Percentiles rank a stretch among this genome's conserved stretches.
Evolutionary conservation across 30 jellyfish, hydroid and myxozoan genomes (phyloP).

Genomic region (Cassiopea andromeda): DNA sequence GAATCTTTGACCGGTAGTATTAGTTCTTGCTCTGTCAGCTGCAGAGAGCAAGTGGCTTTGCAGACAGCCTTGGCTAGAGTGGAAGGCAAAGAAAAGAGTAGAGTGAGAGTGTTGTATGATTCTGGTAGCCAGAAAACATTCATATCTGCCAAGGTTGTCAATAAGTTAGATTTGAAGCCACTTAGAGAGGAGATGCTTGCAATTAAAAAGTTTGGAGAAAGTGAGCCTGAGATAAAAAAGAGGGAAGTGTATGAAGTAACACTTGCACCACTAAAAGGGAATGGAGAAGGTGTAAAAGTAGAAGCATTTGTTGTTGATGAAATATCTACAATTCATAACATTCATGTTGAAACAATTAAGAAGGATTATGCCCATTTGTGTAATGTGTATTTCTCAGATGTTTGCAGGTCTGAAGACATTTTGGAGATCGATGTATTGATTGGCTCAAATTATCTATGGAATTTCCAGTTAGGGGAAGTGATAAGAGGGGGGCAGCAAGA

Average conservation of each 20-base stretch:
- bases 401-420: conserved; percentile 28
- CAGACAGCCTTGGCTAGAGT: conserved; percentile 50
- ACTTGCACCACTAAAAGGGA: conserved; percentile 20
- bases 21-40: neutral
- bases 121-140: conserved; percentile 75
- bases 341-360: conserved; percentile 46
- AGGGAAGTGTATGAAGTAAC: conserved; percentile 50
- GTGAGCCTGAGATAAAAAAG: conserved; percentile 55
- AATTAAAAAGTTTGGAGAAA: conserved; percentile 60
- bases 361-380: conserved; percentile 14
- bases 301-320: conserved; percentile 68
- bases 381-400: conserved; percentile 43
- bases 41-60: conserved; percentile 37
- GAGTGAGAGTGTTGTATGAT: conserved; percentile 12
- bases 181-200: conserved; percentile 60
- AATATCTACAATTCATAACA: conserved; percentile 43
- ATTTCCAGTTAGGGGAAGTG: conserved; percentile 20
- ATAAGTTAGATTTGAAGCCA: conserved; percentile 54
- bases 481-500: conserved; percentile 75
- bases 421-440: conserved; percentile 34
- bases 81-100: conserved; percentile 15
- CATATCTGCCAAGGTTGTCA: conserved; percentile 44
- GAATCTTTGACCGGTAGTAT: neutral
- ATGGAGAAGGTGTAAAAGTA: conserved; percentile 17
- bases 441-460: conserved; percentile 41